These are phyloP conservation scores for Myotis lucifugus DNA, from an alignment of 2,113 vertebrate genomes.

Conservation along the genomic window DNA sequence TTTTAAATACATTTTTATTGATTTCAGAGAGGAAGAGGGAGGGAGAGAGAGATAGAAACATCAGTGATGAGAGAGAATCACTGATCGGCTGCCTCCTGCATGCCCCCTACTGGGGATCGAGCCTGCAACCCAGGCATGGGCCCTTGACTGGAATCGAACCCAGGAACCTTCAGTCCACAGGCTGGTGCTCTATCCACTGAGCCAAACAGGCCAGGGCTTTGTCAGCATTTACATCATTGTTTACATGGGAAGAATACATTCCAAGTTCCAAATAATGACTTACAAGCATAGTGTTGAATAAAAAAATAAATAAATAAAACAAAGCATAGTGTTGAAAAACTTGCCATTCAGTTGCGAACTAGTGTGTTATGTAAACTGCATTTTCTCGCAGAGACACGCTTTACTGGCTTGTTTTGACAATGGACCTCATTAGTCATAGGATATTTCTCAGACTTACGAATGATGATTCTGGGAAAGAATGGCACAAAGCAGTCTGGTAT, in stretches of 20 bases:
- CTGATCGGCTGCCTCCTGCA: too few relatives aligned
- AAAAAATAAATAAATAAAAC: too few relatives aligned
- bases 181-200: too few relatives aligned
- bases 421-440: neutral
- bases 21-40: too few relatives aligned
- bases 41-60: too few relatives aligned
- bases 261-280: neutral
- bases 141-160: too few relatives aligned
- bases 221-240: neutral
- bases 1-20: too few relatives aligned
- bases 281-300: neutral
- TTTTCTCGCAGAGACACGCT: neutral
- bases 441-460: slow-evolving; percentile 22
- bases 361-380: neutral
- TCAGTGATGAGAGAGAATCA: too few relatives aligned
- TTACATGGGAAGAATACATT: neutral
- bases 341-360: neutral
- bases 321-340: neutral
- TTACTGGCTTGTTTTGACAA: neutral
- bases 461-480: neutral
- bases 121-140: too few relatives aligned
- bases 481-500: neutral
- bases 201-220: neutral
- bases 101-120: too few relatives aligned
- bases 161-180: too few relatives aligned